phyloP scores from a whole-genome alignment of 2,797 vertebrate genomes.

The Prunella strophiata region DNA sequence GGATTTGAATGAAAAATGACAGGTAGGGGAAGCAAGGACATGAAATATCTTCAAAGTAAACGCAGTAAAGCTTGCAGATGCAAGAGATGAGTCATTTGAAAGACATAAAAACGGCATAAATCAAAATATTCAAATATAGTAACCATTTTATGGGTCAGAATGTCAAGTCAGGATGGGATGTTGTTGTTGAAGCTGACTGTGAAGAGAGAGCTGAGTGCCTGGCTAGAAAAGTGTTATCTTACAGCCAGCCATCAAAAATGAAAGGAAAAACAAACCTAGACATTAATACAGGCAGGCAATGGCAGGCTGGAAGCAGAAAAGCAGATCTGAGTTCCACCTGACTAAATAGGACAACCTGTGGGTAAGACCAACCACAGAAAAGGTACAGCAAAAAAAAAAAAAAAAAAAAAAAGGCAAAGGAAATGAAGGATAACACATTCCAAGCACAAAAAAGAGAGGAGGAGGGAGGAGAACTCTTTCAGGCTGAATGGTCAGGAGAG shows the following conservation, averaged over 20 bases:
- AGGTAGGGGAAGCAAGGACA: background rate
- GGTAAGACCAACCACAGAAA: background rate
- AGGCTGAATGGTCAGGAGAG: background rate
- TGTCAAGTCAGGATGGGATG: background rate
- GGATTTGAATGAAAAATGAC: background rate
- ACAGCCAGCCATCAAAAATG: background rate
- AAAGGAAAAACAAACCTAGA: background rate
- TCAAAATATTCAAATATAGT: background rate
- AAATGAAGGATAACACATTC: background rate
- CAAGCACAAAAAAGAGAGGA: background rate
- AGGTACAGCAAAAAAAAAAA: background rate
- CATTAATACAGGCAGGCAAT: background rate
- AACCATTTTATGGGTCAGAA: slow-evolving; percentile 4
- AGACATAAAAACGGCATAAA: background rate
- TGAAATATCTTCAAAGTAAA: slow-evolving; percentile 6
- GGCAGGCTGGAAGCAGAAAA: background rate
- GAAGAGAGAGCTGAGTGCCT: background rate
- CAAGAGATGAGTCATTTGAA: slow-evolving; percentile 8
- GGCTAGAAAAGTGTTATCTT: background rate
- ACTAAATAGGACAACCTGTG: background rate
- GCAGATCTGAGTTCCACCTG: background rate
- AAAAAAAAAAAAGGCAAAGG: background rate
- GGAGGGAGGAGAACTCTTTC: background rate
- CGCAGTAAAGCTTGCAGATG: background rate
- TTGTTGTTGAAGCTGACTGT: background rate